These are phyloP conservation scores for Drosophila orosa DNA, from an alignment of 1,140 invertebrate species.

Conservation along the genomic window DNA sequence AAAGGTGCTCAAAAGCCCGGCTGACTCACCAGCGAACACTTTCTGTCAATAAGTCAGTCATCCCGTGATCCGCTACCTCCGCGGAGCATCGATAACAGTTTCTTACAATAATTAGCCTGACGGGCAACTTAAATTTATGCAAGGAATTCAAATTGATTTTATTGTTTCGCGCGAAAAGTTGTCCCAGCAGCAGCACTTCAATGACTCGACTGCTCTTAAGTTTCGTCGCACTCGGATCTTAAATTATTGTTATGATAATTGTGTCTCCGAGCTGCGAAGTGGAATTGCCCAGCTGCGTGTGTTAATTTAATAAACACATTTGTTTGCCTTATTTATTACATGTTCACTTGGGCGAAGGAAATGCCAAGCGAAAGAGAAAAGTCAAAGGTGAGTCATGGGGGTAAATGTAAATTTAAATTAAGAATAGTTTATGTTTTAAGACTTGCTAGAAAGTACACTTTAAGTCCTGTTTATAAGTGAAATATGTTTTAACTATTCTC, in stretches of 20 bases:
- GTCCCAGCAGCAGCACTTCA: slow-evolving; percentile 22
- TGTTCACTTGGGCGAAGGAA: slow-evolving; percentile 49
- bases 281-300: slow-evolving; percentile 50
- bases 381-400: slow-evolving; percentile 30
- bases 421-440: neutral
- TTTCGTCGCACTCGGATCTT: slow-evolving; percentile 59
- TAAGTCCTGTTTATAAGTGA: neutral
- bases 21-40: slow-evolving; percentile 56
- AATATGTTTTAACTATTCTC: neutral
- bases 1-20: slow-evolving; percentile 48
- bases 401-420: neutral
- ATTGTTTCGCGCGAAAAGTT: slow-evolving; percentile 68
- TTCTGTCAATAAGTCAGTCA: slow-evolving; percentile 76
- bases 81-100: slow-evolving; percentile 54
- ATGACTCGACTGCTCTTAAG: slow-evolving; percentile 57
- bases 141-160: slow-evolving; percentile 77
- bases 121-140: slow-evolving; percentile 67
- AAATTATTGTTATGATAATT: slow-evolving; percentile 82
- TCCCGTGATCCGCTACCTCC: slow-evolving; percentile 46
- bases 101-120: slow-evolving; percentile 60
- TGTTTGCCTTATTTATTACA: slow-evolving; percentile 70
- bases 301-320: slow-evolving; percentile 83
- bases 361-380: slow-evolving; percentile 32
- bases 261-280: slow-evolving; percentile 20
- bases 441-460: neutral